These are phyloP conservation scores for Bagarius yarrelli DNA, from an alignment of 2,113 vertebrate genomes.

Conservation along the genomic window DNA sequence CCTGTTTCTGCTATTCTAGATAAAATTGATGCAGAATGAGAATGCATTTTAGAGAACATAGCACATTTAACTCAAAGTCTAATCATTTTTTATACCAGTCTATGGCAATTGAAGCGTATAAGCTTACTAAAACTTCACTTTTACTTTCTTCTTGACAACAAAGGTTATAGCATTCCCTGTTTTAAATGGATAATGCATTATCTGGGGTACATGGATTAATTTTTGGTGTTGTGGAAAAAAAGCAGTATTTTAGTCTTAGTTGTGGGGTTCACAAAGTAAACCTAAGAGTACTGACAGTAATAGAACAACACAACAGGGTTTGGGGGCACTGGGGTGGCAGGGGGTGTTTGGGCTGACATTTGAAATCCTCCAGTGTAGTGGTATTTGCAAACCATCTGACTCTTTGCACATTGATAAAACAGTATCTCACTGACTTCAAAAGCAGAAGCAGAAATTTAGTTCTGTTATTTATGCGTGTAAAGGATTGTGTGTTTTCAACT, in stretches of 20 bases:
- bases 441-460: neutral
- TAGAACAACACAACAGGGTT: neutral
- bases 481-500: neutral
- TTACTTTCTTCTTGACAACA: constrained; percentile 5
- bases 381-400: neutral
- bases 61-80: constrained; percentile 48
- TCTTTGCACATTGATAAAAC: neutral
- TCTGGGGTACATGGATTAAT: neutral
- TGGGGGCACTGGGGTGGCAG: neutral
- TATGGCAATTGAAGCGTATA: constrained; percentile 35
- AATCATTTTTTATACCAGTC: constrained; percentile 47
- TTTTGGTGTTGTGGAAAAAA: neutral
- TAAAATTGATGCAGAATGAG: constrained; percentile 36
- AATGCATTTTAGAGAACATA: constrained; percentile 51
- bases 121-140: constrained; percentile 23
- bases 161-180: neutral
- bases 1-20: constrained; percentile 47
- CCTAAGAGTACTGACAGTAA: neutral
- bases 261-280: neutral
- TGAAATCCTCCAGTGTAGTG: constrained; percentile 9
- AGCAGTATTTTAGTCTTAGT: neutral
- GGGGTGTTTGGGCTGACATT: neutral
- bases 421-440: constrained; percentile 2
- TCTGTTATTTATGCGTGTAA: neutral
- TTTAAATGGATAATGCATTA: neutral